Conservation (phyloP, 1,140 invertebrate genomes). For the Drosophila melanogaster region Release_6_plus_ISO1_MT NT_033779.5:20427501-20428000, state of each 20-base stretch:
- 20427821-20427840: too few species aligned
- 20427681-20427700: background rate
- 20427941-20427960: too few species aligned
- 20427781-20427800: too few species aligned
- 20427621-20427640: background rate
- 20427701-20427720: background rate
- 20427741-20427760: background rate
- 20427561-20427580: conserved; percentile 56
- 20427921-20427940: too few species aligned
- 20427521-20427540: conserved; percentile 13
- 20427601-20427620: conserved; percentile 51
- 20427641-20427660: background rate
- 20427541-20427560: conserved; percentile 42
- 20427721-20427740: background rate
- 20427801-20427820: too few species aligned
- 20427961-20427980: too few species aligned
- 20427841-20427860: too few species aligned
- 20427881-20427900: too few species aligned
- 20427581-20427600: conserved; percentile 45
- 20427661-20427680: background rate
- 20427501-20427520: conserved; percentile 25
- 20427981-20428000: too few species aligned
- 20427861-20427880: too few species aligned
- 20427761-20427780: background rate
- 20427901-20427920: too few species aligned